phyloP scores from a whole-genome alignment of 2,797 vertebrate species.

The Phrynocephalus guinanensis region DNA sequence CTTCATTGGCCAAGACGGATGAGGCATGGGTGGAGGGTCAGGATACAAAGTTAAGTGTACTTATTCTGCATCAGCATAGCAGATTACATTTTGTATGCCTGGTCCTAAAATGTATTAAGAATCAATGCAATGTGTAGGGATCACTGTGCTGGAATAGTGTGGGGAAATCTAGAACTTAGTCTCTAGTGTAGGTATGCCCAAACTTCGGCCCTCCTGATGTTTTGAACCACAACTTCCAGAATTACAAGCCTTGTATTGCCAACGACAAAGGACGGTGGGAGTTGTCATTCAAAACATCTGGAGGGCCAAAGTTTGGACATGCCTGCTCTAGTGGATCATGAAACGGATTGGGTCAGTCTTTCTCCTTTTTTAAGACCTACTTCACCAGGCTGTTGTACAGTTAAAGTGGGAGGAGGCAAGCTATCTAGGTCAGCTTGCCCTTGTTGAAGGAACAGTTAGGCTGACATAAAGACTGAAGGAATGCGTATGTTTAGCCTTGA shows the following conservation, averaged over 20 bases:
- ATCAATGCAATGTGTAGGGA: not conserved
- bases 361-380: not conserved
- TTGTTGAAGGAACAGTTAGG: not conserved
- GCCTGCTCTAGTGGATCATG: no score
- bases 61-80: not conserved
- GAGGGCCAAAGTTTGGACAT: no score
- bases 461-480: no score
- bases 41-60: no score
- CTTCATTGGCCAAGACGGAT: not conserved
- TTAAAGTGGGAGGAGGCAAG: not conserved
- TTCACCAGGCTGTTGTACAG: not conserved
- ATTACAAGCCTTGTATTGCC: no score
- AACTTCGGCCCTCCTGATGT: no score
- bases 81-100: not conserved
- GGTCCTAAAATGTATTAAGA: not conserved
- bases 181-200: not conserved
- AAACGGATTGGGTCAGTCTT: no score
- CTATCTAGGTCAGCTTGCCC: not conserved
- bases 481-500: no score
- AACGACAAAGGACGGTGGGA: no score
- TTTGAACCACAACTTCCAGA: no score
- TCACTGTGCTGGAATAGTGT: not conserved
- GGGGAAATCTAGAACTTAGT: not conserved
- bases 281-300: no score
- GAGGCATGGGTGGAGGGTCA: no score